Base-by-base conservation (phyloP, 2,888 invertebrate genomes). In the Leptogaster cylindrica region DNA sequence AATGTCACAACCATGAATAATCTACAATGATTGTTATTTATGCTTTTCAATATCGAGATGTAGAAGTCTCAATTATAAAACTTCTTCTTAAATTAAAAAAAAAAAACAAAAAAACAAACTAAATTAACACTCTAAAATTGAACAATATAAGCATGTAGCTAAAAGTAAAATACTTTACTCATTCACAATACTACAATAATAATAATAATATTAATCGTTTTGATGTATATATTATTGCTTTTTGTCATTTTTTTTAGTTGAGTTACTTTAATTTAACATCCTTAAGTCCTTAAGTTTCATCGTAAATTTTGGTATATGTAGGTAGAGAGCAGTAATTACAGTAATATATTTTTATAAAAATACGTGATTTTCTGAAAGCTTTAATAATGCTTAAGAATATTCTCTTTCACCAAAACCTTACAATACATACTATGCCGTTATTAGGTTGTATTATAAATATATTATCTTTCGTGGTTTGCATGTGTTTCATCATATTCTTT, bases 331-430 rank as follows among this genome's bases (percentile, higher is more conserved):
- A 68, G 50, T 65, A 51, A 65, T 51, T 65, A 36, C 41, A 50
- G 20, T 51, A 65, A 41, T 65, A 68, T 68, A 66, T 66, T 68
- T 51, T 65, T 68, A 68, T 68, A 68, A 68, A 68, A 68, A 68
- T 68, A 68, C 68, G 66, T 66, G 68, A 68, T 52, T 66, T 52
- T 50, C 55, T 68, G 39, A 39, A 58, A 58, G 41, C 39, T 23
- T 20, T 52, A 27, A 31, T 31, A 52, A 52, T 52, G 52, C 52
- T 52, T 33, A 52, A 52, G 52, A 31, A 52, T 52, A 52, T 52
- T 52, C 52, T 52, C 33, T 31, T 31, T 52, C 18, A 33, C 33
- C 52, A 52, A 33, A 33, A 20, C 14, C 52, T 52, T n/a, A n/a
- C n/a, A n/a, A 52, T 28, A 27, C 28, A 31, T 28, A 52, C 52